phyloP scores from a whole-genome alignment of 2,113 vertebrate species.

The Orycteropus afer region DNA sequence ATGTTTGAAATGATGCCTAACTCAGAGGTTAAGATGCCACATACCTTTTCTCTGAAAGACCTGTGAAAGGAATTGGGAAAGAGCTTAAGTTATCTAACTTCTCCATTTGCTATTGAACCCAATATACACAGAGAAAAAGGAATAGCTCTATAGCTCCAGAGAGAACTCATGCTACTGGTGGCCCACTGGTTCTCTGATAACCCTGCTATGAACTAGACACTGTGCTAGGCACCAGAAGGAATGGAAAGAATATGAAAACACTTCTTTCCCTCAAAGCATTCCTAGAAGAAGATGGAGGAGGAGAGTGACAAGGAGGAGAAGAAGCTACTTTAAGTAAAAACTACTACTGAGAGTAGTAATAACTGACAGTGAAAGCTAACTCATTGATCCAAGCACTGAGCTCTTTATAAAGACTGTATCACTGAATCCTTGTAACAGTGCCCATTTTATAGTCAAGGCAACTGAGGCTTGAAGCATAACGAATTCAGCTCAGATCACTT shows the following conservation, averaged over 20 bases:
- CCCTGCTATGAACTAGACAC: not conserved
- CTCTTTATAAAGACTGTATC: not conserved
- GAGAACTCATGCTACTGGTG: not conserved
- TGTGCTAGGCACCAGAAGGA: not conserved
- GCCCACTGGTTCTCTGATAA: not conserved
- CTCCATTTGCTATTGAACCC: not conserved
- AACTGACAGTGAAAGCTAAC: not conserved
- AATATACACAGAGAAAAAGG: not conserved
- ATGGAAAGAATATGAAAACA: not conserved
- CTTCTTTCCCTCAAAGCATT: no score
- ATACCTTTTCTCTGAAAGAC: not conserved
- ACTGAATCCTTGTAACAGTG: not conserved
- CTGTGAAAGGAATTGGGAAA: conserved; percentile 30
- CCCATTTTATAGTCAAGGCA: not conserved
- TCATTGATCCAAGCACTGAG: not conserved
- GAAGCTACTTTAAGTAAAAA: not conserved
- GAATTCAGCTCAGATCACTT: not conserved
- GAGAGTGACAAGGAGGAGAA: no score
- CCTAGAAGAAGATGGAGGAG: no score
- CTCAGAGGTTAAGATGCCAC: not conserved
- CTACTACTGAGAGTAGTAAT: not conserved
- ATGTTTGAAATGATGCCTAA: not conserved
- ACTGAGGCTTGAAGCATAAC: not conserved
- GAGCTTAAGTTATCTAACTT: not conserved
- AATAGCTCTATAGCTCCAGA: not conserved